Evolutionary conservation across 1,140 invertebrate species (phyloP).

Genomic region (Micrasema longulum): DNA sequence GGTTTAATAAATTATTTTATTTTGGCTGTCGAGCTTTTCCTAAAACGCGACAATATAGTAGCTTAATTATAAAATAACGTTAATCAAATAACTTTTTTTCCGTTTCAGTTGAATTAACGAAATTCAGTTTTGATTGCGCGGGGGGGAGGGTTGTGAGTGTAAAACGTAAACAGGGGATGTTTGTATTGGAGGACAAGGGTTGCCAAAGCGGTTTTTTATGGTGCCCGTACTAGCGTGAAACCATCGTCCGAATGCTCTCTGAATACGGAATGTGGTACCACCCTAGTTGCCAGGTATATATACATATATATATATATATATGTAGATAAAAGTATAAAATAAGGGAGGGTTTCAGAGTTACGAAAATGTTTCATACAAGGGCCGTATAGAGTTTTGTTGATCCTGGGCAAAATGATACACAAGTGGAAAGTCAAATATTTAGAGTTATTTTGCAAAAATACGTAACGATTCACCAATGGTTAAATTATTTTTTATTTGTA

Average conservation of each 20-base stretch:
- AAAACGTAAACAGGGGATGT: too few relatives aligned
- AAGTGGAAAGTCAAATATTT: not conserved
- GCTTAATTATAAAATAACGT: too few relatives aligned
- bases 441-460: not conserved
- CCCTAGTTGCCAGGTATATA: not conserved
- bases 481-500: too few relatives aligned
- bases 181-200: too few relatives aligned
- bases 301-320: not conserved
- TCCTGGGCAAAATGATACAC: not conserved
- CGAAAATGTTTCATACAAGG: not conserved
- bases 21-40: too few relatives aligned
- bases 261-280: slow-evolving; percentile 48
- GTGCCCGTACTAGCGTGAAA: slow-evolving; percentile 51
- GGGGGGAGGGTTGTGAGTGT: slow-evolving; percentile 13
- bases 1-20: too few relatives aligned
- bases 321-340: not conserved
- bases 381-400: not conserved
- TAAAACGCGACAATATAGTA: too few relatives aligned
- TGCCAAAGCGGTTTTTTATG: slow-evolving; percentile 48
- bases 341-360: not conserved
- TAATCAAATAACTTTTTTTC: too few relatives aligned
- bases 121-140: slow-evolving; percentile 7
- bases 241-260: slow-evolving; percentile 41
- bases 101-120: too few relatives aligned
- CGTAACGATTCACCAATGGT: too few relatives aligned